Conservation (phyloP, 2,888 invertebrate genomes). For the Agrotis clavis region DNA sequence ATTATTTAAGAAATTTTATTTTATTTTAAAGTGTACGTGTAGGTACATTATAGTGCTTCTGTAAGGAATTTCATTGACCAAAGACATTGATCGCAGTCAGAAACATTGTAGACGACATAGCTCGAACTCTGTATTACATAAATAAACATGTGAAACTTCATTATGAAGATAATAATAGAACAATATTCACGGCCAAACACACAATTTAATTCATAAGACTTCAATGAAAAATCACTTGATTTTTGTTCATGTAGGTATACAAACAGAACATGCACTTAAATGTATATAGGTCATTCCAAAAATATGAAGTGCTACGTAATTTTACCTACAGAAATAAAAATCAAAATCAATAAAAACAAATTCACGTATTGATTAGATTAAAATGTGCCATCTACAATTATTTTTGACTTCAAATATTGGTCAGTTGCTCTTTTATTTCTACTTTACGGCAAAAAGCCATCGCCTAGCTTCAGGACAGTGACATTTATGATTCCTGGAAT, state of each 20-base stretch:
- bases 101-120: slow-evolving; percentile 5
- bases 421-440: not conserved
- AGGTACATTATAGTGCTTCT: too few relatives aligned
- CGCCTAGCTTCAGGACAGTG: not conserved
- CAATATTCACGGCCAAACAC: slow-evolving; percentile 8
- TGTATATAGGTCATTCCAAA: too few relatives aligned
- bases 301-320: not conserved
- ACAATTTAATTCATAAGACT: not conserved
- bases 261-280: not conserved
- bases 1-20: not conserved
- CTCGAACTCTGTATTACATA: slow-evolving; percentile 13
- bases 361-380: slow-evolving; percentile 7
- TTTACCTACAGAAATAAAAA: not conserved
- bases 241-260: not conserved
- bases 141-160: slow-evolving; percentile 9
- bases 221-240: not conserved
- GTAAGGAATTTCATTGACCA: not conserved
- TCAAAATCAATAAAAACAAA: not conserved
- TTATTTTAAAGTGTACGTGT: not conserved
- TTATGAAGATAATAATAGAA: slow-evolving; percentile 13
- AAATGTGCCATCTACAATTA: not conserved
- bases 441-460: too few relatives aligned
- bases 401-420: not conserved
- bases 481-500: too few relatives aligned
- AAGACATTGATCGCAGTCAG: not conserved